Evolutionary conservation across 2,113 vertebrate species (phyloP), one percentile per base, ranked within the genome.

Genomic region (Vidua macroura): DNA sequence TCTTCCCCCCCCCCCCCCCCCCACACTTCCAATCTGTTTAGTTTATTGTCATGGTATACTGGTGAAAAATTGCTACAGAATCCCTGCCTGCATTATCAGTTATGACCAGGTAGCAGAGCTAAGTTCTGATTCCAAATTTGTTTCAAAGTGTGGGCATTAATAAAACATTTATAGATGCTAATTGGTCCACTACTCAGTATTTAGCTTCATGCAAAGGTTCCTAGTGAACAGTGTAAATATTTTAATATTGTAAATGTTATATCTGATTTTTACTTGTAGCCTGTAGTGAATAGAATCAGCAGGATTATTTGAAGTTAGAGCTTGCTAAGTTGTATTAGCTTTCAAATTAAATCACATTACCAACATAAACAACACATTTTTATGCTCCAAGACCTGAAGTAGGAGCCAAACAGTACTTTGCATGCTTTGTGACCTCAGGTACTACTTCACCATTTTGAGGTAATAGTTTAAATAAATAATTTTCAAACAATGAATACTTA

Each of bases 1-100:
- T 19, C 3, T 19, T 13, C 2, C 2, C 11, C 6, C 3, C 31
- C n/a, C n/a, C n/a, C n/a, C n/a, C n/a, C n/a, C n/a, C n/a, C n/a
- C n/a, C n/a, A n/a, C n/a, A 3, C 20, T 43, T 63, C 27, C 1
- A 0, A 33, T 31, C 46, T 70, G 4, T 35, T 89, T 63, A 19
- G 4, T 43, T 84, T 78, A 10, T 52, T 79, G 25, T 39, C 28
- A 23, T 79, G 24, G 9, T 17, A 25, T 10, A 55, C 4, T 46
- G 13, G 8, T 80, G 25, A 85, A 90, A 92, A 94, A 53, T 58
- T 62, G 20, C 16, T 33, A 19, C 43, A 22, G 25, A 48, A 58
- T 70, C 11, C 30, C 37, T 63, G 21, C 30, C 31, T 66, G 37
- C 25, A 5, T 3, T 83, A 51, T 49, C 41, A 37, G 13, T 39